These are phyloP conservation scores for Tenualosa thibaudeaui DNA, from an alignment of 2,797 vertebrate genomes.

Conservation along the genomic window DNA sequence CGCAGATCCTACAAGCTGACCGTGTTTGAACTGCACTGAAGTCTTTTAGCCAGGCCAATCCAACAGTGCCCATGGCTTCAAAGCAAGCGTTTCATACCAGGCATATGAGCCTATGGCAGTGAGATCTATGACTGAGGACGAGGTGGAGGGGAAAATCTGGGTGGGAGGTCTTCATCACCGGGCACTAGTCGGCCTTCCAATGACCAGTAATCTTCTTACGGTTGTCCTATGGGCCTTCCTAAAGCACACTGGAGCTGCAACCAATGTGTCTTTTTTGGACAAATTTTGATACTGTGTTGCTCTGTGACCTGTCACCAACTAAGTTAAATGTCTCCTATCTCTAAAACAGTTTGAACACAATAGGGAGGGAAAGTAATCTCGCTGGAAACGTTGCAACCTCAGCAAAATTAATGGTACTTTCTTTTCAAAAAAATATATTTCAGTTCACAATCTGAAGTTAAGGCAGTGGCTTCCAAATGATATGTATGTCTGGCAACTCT, in stretches of 20 bases:
- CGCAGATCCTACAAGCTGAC: background rate
- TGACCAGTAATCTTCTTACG: background rate
- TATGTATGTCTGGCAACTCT: no score
- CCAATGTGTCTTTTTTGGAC: no score
- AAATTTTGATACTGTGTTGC: no score
- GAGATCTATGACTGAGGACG: slow-evolving; percentile 19
- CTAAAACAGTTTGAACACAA: no score
- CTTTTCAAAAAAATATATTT: no score
- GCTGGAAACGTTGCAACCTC: no score
- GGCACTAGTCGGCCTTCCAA: background rate
- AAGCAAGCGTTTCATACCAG: background rate
- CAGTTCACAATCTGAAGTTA: no score
- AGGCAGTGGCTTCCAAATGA: no score
- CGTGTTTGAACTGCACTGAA: background rate
- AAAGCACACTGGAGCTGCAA: background rate
- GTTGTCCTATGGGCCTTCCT: background rate
- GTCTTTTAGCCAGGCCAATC: background rate
- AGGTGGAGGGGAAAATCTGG: background rate
- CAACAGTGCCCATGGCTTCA: background rate
- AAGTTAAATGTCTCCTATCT: no score
- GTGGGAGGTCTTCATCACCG: background rate
- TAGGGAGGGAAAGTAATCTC: no score
- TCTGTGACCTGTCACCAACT: no score
- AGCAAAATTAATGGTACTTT: no score
- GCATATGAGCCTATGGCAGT: slow-evolving; percentile 33